These are phyloP conservation scores for Criorhina ranunculi DNA, from an alignment of 2,888 invertebrate genomes.

Conservation along the genomic window DNA sequence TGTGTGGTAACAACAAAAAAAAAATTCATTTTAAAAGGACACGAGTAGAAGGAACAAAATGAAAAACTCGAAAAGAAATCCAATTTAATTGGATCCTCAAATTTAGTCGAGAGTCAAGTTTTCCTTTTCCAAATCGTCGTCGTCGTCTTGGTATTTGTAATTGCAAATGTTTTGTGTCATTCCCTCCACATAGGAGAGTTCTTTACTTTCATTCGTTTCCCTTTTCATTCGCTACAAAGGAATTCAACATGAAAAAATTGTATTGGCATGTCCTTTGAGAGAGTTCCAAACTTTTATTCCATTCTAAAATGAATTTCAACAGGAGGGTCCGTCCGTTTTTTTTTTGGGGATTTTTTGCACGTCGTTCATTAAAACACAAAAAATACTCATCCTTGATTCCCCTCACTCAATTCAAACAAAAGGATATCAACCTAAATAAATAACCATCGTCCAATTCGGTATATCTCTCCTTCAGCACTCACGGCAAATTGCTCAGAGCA, in stretches of 20 bases:
- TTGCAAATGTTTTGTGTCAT: slow-evolving; percentile 56
- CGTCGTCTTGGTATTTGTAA: slow-evolving; percentile 58
- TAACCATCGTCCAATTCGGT: slow-evolving; percentile 39
- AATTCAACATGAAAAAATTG: slow-evolving; percentile 49
- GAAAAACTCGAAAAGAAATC: slow-evolving; percentile 40
- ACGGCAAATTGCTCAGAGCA: slow-evolving; percentile 18
- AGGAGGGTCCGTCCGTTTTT: background rate
- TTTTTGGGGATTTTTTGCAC: slow-evolving; percentile 31
- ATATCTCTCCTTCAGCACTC: slow-evolving; percentile 23
- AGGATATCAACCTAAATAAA: slow-evolving; percentile 62
- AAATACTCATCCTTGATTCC: slow-evolving; percentile 14
- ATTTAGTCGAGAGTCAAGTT: slow-evolving; percentile 49
- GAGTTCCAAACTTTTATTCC: slow-evolving; percentile 11
- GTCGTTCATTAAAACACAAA: slow-evolving; percentile 45
- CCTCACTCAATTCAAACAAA: slow-evolving; percentile 33
- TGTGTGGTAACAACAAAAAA: slow-evolving; percentile 8
- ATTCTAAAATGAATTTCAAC: slow-evolving; percentile 24
- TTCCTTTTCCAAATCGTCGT: slow-evolving; percentile 44
- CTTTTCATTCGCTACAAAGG: slow-evolving; percentile 30
- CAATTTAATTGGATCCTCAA: slow-evolving; percentile 73
- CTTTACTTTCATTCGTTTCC: slow-evolving; percentile 10
- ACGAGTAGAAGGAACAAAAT: slow-evolving; percentile 32
- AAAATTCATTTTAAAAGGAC: slow-evolving; percentile 41
- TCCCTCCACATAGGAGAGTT: slow-evolving; percentile 20
- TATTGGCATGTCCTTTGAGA: slow-evolving; percentile 31